A percentile compares a stretch with the other conserved stretches of the same genome.
Conservation (phyloP, 1,140 invertebrate genomes). For the Aleiodes sp. region DNA sequence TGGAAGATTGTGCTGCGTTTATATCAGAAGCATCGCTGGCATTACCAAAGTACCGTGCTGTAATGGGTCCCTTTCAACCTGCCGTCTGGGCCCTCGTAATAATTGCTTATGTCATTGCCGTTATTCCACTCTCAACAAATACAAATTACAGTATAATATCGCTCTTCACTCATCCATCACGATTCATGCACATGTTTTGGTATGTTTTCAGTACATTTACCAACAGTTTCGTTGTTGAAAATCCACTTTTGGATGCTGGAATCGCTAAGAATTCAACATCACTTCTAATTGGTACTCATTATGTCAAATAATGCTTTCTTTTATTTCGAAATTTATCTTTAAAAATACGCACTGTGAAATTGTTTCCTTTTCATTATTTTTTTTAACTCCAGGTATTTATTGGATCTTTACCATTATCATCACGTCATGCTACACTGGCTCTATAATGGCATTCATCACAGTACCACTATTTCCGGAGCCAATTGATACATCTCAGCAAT, state of each 20-base stretch:
- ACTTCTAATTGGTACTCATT: constrained; percentile 71
- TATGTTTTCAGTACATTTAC: constrained; percentile 85
- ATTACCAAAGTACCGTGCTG: constrained; percentile 80
- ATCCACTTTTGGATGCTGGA: constrained; percentile 74
- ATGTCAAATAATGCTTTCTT: constrained; percentile 25
- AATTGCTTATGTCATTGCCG: constrained; percentile 74
- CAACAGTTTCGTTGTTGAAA: constrained; percentile 78
- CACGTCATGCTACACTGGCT: constrained; percentile 80
- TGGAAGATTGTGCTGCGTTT: constrained; percentile 78
- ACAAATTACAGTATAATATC: constrained; percentile 72
- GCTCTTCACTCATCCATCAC: constrained; percentile 72
- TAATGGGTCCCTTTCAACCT: constrained; percentile 82
- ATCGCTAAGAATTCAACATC: constrained; percentile 75
- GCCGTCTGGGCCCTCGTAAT: constrained; percentile 78
- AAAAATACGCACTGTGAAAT: no score
- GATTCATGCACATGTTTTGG: constrained; percentile 81
- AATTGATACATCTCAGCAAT: constrained; percentile 72
- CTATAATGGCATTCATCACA: constrained; percentile 82
- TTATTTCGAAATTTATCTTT: neutral
- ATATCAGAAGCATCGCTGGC: constrained; percentile 78
- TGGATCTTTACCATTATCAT: constrained; percentile 84
- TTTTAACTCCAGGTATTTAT: constrained; percentile 73
- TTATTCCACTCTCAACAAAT: constrained; percentile 76
- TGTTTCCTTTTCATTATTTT: neutral
- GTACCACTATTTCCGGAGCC: constrained; percentile 76